Base-by-base conservation (phyloP, 1,140 invertebrate genomes). In the Ephestia elutella region DNA sequence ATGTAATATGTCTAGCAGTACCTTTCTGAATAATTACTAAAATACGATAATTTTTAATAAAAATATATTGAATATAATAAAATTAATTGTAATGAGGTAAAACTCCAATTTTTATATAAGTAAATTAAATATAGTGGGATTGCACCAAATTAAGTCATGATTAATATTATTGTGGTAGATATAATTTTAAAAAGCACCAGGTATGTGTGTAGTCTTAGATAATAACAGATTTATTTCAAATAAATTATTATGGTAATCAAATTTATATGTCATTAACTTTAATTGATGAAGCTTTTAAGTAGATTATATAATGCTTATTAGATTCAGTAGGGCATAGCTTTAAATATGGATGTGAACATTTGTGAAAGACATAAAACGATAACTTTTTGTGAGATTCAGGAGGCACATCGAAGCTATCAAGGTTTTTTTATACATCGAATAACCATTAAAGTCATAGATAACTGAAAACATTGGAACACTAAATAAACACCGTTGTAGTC, bases 401-500 rank as follows among this genome's bases (percentile, higher is more conserved):
- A 85, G 82, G 80, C 78, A 63, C 77, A 76, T 74, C 78, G 75
- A 77, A 80, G 71, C 73, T 72, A 58, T 49, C 15, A 4, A 44
- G 1, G 10, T 44, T n/a, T 17, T 4, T 44, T 44, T 44, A 44
- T 7, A 44, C 38, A 44, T 44, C 38, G 38, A 44, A 44, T 15
- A 5, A 44, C 15, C 3, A 44, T 32, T 3, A 44, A n/a, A 44
- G 1, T 44, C 38, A 44, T 15, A 44, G 15, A 1, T 4, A 15
- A 15, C 5, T 38, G 15, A 44, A 44, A 10, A 44, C 0, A 54
- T 21, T 15, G 18, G 11, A 49, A 49, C 4, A 54, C 50, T 19
- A 61, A 68, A 66, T 80, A 84, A 87, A 87, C 68, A 83, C 82
- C 81, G 70, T 63, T 63, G 61, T 66, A 70, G 80, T 83, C 82